Percentiles rank a stretch among this genome's conserved stretches.
Evolutionary conservation across 2,113 vertebrate genomes (phyloP).

Genomic region (Poeciliopsis prolifica): DNA sequence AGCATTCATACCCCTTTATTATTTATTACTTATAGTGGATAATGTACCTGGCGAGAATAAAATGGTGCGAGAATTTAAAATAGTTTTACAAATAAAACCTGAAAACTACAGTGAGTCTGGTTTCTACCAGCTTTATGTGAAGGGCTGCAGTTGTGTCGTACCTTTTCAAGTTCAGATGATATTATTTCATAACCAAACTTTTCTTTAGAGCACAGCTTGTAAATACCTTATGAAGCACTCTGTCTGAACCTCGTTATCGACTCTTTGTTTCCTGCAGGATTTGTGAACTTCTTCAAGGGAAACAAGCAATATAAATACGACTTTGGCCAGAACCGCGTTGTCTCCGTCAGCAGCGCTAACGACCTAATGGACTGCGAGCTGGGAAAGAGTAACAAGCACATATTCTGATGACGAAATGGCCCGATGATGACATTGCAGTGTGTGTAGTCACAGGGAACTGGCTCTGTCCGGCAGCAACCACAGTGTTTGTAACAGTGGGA

Average conservation of each 20-base stretch:
- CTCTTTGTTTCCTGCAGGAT: slow-evolving; percentile 37
- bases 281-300: slow-evolving; percentile 65
- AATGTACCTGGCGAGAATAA: too few relatives aligned
- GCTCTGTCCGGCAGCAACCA: neutral
- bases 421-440: neutral
- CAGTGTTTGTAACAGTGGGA: neutral
- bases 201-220: too few relatives aligned
- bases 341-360: slow-evolving; percentile 23
- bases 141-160: too few relatives aligned
- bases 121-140: too few relatives aligned
- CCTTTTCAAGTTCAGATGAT: too few relatives aligned
- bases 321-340: slow-evolving; percentile 19
- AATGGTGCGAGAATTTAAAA: neutral
- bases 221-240: neutral
- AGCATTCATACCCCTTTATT: neutral
- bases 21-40: too few relatives aligned
- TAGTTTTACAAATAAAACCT: too few relatives aligned
- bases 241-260: neutral
- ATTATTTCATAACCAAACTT: too few relatives aligned
- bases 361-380: slow-evolving; percentile 50
- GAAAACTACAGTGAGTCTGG: too few relatives aligned
- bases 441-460: neutral
- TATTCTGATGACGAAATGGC: neutral
- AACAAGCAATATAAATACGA: slow-evolving; percentile 55
- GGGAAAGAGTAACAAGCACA: slow-evolving; percentile 3